Conservation (phyloP, 2,888 invertebrate species). For the Drosophila imparisetae region DNA sequence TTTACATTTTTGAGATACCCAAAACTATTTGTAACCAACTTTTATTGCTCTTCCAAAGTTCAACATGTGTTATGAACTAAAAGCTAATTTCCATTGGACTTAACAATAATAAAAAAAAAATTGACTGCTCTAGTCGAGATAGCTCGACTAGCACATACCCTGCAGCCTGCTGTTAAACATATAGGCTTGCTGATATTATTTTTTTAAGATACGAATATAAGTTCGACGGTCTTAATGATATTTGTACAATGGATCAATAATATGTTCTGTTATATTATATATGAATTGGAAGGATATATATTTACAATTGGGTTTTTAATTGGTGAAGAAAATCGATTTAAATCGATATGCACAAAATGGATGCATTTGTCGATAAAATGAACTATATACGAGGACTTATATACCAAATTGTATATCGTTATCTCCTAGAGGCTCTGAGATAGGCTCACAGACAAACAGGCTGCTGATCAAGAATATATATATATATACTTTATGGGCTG, state of each 20-base stretch:
- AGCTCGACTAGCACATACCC: background rate
- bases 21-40: background rate
- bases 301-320: no score
- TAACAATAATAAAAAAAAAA: background rate
- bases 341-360: no score
- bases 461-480: background rate
- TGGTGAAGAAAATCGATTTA: no score
- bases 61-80: background rate
- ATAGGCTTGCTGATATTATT: background rate
- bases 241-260: no score
- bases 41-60: background rate
- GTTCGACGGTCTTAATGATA: no score
- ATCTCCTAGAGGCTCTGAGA: background rate
- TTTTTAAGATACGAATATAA: no score
- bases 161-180: background rate
- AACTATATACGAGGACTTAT: background rate
- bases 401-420: accelerated
- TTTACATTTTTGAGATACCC: background rate
- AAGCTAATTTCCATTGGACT: slow-evolving; percentile 18
- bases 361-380: background rate
- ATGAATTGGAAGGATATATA: no score
- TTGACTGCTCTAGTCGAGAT: background rate
- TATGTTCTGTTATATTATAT: no score
- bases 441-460: background rate
- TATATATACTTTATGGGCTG: background rate